Evolutionary conservation across 2,113 vertebrate species (phyloP).

Genomic region (Pycnonotus jocosus): DNA sequence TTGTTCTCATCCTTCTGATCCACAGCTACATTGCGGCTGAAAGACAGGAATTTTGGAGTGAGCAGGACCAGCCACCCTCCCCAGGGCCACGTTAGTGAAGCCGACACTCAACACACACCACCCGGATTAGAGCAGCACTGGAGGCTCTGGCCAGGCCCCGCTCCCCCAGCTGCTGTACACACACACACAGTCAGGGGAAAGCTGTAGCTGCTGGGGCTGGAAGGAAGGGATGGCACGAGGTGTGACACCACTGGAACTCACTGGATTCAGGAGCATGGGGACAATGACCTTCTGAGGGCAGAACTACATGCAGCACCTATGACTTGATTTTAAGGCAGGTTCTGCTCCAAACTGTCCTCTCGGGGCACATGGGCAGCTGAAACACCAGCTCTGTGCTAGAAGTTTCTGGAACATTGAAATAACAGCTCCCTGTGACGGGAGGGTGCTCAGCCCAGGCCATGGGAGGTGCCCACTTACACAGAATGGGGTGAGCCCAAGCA

Average conservation of each 20-base stretch:
- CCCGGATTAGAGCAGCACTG: neutral
- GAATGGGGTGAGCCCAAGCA: rapidly evolving
- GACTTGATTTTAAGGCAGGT: neutral
- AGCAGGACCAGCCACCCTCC: neutral
- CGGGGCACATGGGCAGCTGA: rapidly evolving
- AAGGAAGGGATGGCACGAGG: neutral
- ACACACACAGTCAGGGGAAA: neutral
- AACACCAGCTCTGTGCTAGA: neutral
- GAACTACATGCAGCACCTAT: neutral
- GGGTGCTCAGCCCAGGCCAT: neutral
- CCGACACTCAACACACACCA: neutral
- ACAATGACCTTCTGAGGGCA: neutral
- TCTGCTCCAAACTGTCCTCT: neutral
- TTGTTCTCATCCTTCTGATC: conserved; percentile 95
- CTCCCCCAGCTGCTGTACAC: neutral
- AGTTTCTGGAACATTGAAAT: conserved; percentile 34
- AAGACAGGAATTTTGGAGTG: conserved; percentile 24
- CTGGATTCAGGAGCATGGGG: neutral
- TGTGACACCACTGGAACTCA: neutral
- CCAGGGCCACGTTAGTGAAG: neutral
- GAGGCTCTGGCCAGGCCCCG: neutral
- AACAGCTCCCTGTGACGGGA: neutral
- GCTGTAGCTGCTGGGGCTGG: neutral
- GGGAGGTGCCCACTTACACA: rapidly evolving
- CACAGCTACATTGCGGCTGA: conserved; percentile 94